Percentiles rank a stretch among this genome's conserved stretches.
Conservation (phyloP, 2,888 invertebrate species). For the Branchipolynoe longqiensis region DNA sequence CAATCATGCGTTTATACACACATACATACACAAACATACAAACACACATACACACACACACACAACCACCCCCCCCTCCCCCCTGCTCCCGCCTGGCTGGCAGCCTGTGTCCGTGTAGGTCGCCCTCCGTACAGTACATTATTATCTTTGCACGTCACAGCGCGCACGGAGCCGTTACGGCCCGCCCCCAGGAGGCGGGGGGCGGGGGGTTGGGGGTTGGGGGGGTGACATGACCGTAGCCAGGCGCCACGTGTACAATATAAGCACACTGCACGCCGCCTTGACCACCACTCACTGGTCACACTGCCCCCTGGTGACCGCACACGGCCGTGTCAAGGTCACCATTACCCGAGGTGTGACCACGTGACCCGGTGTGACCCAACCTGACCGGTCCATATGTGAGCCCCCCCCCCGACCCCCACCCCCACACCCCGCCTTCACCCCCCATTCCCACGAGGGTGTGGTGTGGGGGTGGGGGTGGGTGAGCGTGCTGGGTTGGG, state of each 20-base stretch:
- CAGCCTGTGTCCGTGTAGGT: too few relatives aligned
- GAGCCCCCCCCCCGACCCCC: not conserved
- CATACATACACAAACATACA: too few relatives aligned
- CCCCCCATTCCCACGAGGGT: too few relatives aligned
- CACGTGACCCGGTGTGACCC: constrained; percentile 16
- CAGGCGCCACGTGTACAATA: constrained; percentile 13
- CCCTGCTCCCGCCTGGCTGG: too few relatives aligned
- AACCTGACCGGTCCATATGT: constrained; percentile 10
- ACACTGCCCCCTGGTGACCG: too few relatives aligned
- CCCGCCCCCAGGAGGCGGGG: not conserved
- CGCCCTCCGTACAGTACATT: not conserved
- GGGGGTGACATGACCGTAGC: not conserved
- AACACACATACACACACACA: too few relatives aligned
- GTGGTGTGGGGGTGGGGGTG: too few relatives aligned
- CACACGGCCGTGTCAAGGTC: constrained; percentile 9
- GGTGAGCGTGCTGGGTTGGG: too few relatives aligned
- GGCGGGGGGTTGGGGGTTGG: not conserved
- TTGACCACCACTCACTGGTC: not conserved
- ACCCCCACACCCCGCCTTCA: not conserved
- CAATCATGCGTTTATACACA: too few relatives aligned
- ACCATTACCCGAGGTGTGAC: constrained; percentile 7
- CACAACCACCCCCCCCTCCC: too few relatives aligned
- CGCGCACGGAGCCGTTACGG: not conserved
- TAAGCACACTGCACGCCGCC: not conserved
- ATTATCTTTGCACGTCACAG: not conserved